Evolutionary conservation across 2,888 invertebrate species (phyloP).

Genomic region (Gnatocerus cornutus): DNA sequence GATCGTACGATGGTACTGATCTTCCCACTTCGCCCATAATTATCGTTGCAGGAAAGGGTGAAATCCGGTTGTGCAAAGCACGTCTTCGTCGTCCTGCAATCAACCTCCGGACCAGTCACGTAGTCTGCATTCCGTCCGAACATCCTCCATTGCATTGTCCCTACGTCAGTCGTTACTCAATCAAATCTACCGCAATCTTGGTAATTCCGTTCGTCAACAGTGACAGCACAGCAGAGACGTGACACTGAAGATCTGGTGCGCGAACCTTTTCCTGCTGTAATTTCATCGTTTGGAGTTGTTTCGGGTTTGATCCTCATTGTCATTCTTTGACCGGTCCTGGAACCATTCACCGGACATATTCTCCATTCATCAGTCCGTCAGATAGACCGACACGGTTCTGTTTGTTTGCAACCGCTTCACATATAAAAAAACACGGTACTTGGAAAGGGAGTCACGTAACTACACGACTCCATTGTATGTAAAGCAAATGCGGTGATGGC

Average conservation of each 20-base stretch:
- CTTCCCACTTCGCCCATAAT: constrained; percentile 7
- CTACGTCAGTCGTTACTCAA: constrained; percentile 69
- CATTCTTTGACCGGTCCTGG: constrained; percentile 60
- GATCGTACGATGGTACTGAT: constrained; percentile 4
- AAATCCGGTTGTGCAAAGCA: constrained; percentile 41
- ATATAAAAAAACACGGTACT: constrained; percentile 64
- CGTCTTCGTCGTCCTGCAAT: constrained; percentile 38
- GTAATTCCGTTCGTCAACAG: constrained; percentile 61
- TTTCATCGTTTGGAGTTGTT: constrained; percentile 53
- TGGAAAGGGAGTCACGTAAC: constrained; percentile 68
- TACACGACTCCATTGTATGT: constrained; percentile 69
- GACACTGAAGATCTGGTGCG: constrained; percentile 51
- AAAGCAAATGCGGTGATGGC: constrained; percentile 66
- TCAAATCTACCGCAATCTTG: constrained; percentile 64
- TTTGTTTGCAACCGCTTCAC: constrained; percentile 56
- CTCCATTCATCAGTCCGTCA: constrained; percentile 65
- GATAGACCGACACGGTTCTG: constrained; percentile 53
- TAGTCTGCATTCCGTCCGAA: constrained; percentile 62
- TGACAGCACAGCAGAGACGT: constrained; percentile 55
- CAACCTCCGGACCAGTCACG: constrained; percentile 62
- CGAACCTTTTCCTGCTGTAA: constrained; percentile 57
- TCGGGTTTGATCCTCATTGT: constrained; percentile 60
- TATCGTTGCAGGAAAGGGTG: constrained; percentile 30
- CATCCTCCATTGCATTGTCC: constrained; percentile 65
- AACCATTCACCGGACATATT: constrained; percentile 62